Conservation (phyloP, 2,888 invertebrate genomes). For the Sarcophaga carnaria region DNA sequence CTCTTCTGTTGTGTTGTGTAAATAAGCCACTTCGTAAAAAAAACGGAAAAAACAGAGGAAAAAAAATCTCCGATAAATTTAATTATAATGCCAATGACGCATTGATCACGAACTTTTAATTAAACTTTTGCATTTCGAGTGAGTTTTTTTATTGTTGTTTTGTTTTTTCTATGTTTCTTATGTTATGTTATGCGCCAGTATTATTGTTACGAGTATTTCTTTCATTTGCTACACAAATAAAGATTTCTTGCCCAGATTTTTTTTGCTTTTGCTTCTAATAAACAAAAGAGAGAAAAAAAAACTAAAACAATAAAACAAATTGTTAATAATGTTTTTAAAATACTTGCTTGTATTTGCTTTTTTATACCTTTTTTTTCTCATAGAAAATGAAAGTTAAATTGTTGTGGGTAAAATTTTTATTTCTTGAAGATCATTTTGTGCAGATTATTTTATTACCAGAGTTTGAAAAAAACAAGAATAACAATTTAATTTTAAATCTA, state of each 20-base stretch:
- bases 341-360: conserved; percentile 10
- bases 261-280: background rate
- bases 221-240: conserved; percentile 41
- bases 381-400: conserved; percentile 66
- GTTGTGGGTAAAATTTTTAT: conserved; percentile 20
- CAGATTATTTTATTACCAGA: conserved; percentile 57
- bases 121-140: conserved; percentile 68
- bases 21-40: conserved; percentile 42
- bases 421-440: conserved; percentile 46
- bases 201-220: background rate
- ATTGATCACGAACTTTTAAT: conserved; percentile 71
- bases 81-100: conserved; percentile 72
- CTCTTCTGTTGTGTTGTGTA: background rate
- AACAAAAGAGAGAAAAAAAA: conserved; percentile 10
- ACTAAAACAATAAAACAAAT: conserved; percentile 34
- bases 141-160: conserved; percentile 8
- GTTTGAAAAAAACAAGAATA: conserved; percentile 3
- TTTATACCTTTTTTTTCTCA: background rate
- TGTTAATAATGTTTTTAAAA: conserved; percentile 19
- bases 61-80: conserved; percentile 60
- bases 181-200: no score
- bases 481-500: background rate
- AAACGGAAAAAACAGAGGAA: no score
- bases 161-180: background rate
- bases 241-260: background rate